Evolutionary conservation across 2,888 invertebrate species (phyloP).

Genomic region (Erebia aethiops): DNA sequence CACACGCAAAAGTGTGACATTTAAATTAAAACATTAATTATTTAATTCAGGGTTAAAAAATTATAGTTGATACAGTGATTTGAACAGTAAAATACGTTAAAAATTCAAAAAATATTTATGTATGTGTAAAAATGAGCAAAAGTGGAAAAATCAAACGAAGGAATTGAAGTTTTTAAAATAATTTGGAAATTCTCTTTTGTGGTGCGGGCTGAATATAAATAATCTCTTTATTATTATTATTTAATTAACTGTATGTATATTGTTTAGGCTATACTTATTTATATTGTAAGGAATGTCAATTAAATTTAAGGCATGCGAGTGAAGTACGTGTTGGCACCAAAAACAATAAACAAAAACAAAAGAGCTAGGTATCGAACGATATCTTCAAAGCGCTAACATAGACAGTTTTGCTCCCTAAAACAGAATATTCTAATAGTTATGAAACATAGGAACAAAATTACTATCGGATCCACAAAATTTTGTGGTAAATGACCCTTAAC

Average conservation of each 20-base stretch:
- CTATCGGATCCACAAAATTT: too few relatives aligned
- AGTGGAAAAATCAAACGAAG: not conserved
- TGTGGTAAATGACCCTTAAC: too few relatives aligned
- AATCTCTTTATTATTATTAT: not conserved
- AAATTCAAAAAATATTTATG: not conserved
- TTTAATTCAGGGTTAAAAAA: too few relatives aligned
- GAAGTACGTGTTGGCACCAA: constrained; percentile 46
- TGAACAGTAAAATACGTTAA: not conserved
- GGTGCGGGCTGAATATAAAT: not conserved
- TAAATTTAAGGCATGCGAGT: constrained; percentile 61
- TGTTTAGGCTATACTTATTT: constrained; percentile 66
- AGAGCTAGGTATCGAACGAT: not conserved
- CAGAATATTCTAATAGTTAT: too few relatives aligned
- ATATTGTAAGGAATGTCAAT: constrained; percentile 73
- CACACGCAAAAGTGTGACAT: not conserved
- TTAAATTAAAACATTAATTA: too few relatives aligned
- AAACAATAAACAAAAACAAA: constrained; percentile 37
- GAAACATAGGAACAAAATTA: too few relatives aligned
- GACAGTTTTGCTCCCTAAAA: not conserved
- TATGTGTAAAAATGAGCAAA: not conserved
- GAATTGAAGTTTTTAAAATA: not conserved
- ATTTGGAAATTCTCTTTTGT: constrained; percentile 5
- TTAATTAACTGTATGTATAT: constrained; percentile 31
- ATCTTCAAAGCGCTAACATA: not conserved
- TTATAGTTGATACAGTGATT: too few relatives aligned